These are phyloP conservation scores for Mastacembelus armatus DNA, from an alignment of 2,797 vertebrate species.

Conservation along the genomic window DNA sequence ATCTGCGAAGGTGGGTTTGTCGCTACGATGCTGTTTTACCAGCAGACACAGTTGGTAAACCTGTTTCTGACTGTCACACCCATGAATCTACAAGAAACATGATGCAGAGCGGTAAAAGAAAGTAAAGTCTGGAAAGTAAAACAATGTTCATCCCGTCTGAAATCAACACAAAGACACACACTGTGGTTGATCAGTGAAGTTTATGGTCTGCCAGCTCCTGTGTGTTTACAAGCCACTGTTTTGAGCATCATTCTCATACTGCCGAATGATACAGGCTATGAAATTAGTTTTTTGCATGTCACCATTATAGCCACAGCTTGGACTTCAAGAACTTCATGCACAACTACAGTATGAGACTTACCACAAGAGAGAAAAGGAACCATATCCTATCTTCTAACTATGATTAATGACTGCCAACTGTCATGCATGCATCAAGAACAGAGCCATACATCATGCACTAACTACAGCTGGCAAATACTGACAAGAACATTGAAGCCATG, in stretches of 20 bases:
- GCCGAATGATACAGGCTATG: slow-evolving; percentile 22
- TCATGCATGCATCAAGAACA: slow-evolving; percentile 76
- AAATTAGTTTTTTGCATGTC: slow-evolving; percentile 48
- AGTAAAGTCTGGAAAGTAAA: slow-evolving; percentile 28
- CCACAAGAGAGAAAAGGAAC: slow-evolving; percentile 33
- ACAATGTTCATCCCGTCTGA: slow-evolving; percentile 16
- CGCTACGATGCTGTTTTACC: slow-evolving; percentile 57
- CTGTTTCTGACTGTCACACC: slow-evolving; percentile 49
- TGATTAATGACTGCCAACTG: slow-evolving; percentile 83
- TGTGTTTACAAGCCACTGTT: slow-evolving; percentile 13
- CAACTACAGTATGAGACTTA: slow-evolving; percentile 46
- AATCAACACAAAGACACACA: slow-evolving; percentile 7
- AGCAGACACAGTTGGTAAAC: slow-evolving; percentile 53
- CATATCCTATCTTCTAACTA: slow-evolving; percentile 77
- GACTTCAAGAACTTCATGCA: slow-evolving; percentile 17
- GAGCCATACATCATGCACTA: slow-evolving; percentile 79
- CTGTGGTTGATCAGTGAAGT: background rate
- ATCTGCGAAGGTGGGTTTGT: slow-evolving; percentile 71
- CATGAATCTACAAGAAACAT: slow-evolving; percentile 51
- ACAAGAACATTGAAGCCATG: slow-evolving; percentile 74
- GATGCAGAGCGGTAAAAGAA: slow-evolving; percentile 48
- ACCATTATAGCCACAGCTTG: slow-evolving; percentile 28
- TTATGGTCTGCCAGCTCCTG: background rate
- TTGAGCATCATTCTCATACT: slow-evolving; percentile 3
- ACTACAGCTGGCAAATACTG: slow-evolving; percentile 80